phyloP scores from a whole-genome alignment of 2,888 invertebrate genomes.

The Penaeus monodon region DNA sequence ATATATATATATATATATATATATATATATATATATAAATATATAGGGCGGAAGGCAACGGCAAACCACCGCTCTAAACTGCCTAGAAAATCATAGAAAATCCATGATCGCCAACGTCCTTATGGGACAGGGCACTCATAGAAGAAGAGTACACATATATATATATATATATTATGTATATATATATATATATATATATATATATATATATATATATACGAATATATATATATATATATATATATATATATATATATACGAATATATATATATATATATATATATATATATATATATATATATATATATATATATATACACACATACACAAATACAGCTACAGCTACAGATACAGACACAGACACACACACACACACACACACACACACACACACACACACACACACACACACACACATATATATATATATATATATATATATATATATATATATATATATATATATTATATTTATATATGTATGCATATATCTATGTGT shows the following conservation, averaged over 20 bases:
- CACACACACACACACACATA: not conserved
- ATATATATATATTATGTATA: not conserved
- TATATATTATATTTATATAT: constrained; percentile 25
- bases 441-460: constrained; percentile 9
- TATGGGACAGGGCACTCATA: too few species aligned
- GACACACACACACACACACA: not conserved
- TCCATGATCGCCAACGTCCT: too few species aligned
- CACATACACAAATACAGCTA: not conserved
- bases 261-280: not conserved
- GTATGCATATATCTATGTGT: constrained; percentile 14
- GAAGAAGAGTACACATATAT: too few species aligned
- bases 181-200: not conserved
- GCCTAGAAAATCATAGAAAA: too few species aligned
- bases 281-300: not conserved
- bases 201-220: not conserved
- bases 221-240: too few species aligned
- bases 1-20: not conserved
- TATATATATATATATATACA: not conserved
- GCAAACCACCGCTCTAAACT: too few species aligned
- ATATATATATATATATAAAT: not conserved
- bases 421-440: constrained; percentile 30
- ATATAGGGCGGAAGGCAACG: too few species aligned
- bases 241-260: not conserved
- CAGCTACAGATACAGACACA: not conserved
- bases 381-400: not conserved